These are phyloP conservation scores for Heliconius charithonia DNA, from an alignment of 2,888 invertebrate genomes.

Conservation along the genomic window DNA sequence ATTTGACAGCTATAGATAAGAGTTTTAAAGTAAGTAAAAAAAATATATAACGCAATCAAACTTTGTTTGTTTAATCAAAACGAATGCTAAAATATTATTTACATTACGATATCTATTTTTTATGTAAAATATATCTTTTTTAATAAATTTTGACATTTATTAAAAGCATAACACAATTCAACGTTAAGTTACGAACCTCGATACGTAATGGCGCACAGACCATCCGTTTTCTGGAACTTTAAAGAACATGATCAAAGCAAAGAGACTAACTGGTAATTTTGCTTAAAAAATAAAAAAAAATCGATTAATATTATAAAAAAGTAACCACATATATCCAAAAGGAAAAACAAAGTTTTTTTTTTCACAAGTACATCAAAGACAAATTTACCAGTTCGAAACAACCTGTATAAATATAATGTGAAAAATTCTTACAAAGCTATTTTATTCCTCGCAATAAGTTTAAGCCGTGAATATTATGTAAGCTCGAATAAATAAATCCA, in stretches of 20 bases:
- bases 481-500: neutral
- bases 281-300: constrained; percentile 26
- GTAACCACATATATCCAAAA: neutral
- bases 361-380: constrained; percentile 14
- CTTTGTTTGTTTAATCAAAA: neutral
- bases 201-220: constrained; percentile 46
- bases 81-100: neutral
- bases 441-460: constrained; percentile 4
- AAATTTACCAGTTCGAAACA: constrained; percentile 36
- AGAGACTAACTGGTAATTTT: constrained; percentile 49
- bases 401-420: constrained; percentile 5
- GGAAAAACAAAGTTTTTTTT: constrained; percentile 8
- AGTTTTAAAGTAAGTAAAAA: neutral
- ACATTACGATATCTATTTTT: neutral
- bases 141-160: constrained; percentile 32
- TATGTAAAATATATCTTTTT: neutral
- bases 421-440: constrained; percentile 37
- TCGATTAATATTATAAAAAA: constrained; percentile 11
- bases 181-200: constrained; percentile 55
- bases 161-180: constrained; percentile 37
- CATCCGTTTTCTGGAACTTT: constrained; percentile 54
- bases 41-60: neutral
- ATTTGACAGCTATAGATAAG: neutral
- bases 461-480: constrained; percentile 28
- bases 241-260: constrained; percentile 55